Evolutionary conservation across 2,888 invertebrate genomes (phyloP).

Genomic region (Nineta flava): DNA sequence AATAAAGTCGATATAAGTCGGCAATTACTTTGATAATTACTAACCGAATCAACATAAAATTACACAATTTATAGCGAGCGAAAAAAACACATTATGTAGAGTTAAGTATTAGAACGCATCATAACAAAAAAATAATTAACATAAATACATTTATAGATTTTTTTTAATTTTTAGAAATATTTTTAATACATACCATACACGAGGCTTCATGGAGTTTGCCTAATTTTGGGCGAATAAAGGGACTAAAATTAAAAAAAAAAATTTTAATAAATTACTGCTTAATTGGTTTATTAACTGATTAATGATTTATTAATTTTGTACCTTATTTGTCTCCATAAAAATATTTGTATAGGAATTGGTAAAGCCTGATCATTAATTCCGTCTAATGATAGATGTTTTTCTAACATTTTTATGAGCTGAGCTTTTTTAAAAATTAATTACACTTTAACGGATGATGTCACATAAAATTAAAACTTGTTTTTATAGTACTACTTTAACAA

Average conservation of each 20-base stretch:
- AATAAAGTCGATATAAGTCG: too few relatives aligned
- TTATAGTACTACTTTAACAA: neutral
- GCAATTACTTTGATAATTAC: too few relatives aligned
- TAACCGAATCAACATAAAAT: neutral
- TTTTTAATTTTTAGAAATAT: neutral
- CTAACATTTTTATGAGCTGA: neutral
- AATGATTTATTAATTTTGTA: constrained; percentile 19
- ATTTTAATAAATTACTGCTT: too few relatives aligned
- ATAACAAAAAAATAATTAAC: neutral
- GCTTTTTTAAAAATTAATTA: neutral
- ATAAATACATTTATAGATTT: neutral
- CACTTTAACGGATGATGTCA: neutral
- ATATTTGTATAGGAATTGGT: constrained; percentile 92
- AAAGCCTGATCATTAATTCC: constrained; percentile 60
- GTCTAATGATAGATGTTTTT: constrained; percentile 27
- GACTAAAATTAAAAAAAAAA: constrained; percentile 45
- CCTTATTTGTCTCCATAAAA: constrained; percentile 92
- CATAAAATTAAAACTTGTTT: neutral
- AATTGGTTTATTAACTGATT: too few relatives aligned
- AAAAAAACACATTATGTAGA: neutral
- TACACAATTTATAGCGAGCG: neutral
- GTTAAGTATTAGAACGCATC: too few relatives aligned
- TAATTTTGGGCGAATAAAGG: constrained; percentile 87
- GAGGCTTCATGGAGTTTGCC: constrained; percentile 95
- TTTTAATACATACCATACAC: constrained; percentile 60